Evolutionary conservation across 2,888 invertebrate species (phyloP).

Genomic region (Trachelus tabidus): DNA sequence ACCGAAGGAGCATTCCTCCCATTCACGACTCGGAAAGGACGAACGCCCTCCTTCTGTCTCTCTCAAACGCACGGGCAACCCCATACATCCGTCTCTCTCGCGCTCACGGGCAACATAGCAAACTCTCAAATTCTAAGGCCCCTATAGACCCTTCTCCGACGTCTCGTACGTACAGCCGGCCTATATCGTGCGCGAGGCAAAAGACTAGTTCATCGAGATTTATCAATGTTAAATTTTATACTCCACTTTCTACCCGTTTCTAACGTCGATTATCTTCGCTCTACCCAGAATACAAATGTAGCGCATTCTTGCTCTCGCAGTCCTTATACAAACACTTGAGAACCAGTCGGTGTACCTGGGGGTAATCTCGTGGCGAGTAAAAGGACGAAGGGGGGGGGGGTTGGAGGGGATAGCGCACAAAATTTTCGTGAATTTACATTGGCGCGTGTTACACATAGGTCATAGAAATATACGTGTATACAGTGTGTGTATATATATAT

Average conservation of each 20-base stretch:
- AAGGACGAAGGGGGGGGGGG: slow-evolving; percentile 12
- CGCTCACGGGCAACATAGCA: not conserved
- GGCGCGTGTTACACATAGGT: not conserved
- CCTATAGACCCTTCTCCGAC: not conserved
- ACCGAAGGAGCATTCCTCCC: not conserved
- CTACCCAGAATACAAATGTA: not conserved
- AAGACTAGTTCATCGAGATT: not conserved
- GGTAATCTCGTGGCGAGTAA: slow-evolving; percentile 12
- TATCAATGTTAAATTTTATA: not conserved
- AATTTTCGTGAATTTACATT: slow-evolving; percentile 20
- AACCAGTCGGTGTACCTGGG: not conserved
- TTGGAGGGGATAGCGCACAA: slow-evolving; percentile 6
- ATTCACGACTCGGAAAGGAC: not conserved
- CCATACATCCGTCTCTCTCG: not conserved
- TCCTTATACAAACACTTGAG: not conserved
- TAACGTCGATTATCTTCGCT: not conserved
- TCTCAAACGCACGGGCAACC: not conserved
- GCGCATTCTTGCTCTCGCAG: not conserved
- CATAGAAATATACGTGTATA: not conserved
- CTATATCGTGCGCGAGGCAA: not conserved
- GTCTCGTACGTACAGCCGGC: not conserved
- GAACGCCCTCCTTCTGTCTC: not conserved
- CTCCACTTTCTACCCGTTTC: not conserved
- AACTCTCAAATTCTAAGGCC: not conserved
- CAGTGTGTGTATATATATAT: not conserved